phyloP scores from a whole-genome alignment of 2,888 invertebrate species.

The Hyalella azteca region DNA sequence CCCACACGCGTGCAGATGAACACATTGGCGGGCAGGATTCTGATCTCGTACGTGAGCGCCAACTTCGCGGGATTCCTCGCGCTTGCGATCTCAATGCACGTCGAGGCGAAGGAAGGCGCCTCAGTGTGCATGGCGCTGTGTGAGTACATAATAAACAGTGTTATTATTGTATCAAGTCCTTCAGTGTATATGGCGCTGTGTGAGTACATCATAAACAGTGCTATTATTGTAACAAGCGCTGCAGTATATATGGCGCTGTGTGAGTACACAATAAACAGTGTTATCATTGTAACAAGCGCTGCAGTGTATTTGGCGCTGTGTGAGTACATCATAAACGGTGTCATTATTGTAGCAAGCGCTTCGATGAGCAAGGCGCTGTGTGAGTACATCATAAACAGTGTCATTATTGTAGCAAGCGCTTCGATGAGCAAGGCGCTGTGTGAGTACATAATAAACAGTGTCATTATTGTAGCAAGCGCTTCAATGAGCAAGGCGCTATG shows the following conservation, averaged over 20 bases:
- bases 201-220: not conserved
- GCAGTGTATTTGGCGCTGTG: conserved; percentile 42
- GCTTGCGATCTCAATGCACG: conserved; percentile 47
- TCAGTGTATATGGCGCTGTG: conserved; percentile 42
- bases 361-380: conserved; percentile 38
- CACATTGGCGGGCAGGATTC: conserved; percentile 53
- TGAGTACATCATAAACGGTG: not conserved
- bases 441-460: not conserved
- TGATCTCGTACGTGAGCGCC: conserved; percentile 49
- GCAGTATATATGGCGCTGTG: conserved; percentile 42
- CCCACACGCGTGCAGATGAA: conserved; percentile 55
- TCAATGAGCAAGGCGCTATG: conserved; percentile 38
- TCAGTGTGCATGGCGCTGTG: conserved; percentile 43
- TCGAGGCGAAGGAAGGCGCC: conserved; percentile 45
- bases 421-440: conserved; percentile 38
- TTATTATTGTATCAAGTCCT: not conserved
- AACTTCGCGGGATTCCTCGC: conserved; percentile 50
- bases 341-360: not conserved
- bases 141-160: not conserved
- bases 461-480: not conserved
- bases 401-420: not conserved
- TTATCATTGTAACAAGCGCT: not conserved
- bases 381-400: not conserved
- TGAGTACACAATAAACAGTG: not conserved
- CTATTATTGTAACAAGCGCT: not conserved